Evolutionary conservation across 1,140 invertebrate genomes (phyloP), one percentile per base, ranked within the genome.

Genomic region (Drosophila bocqueti): DNA sequence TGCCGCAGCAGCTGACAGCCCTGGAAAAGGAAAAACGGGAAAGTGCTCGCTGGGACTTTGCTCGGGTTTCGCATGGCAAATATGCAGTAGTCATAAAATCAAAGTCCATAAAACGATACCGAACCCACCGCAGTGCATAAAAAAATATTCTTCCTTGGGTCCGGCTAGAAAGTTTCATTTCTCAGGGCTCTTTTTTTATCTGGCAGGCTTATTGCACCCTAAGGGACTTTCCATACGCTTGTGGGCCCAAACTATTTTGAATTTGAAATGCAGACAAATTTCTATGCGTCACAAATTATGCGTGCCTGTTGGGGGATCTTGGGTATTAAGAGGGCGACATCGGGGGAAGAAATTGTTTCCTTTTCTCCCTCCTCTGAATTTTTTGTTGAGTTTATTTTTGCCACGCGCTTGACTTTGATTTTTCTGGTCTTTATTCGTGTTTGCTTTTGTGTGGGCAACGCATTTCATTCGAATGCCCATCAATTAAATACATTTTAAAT

Each of bases 231-330:
- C 38, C 45, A 40, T 29, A 42, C 16, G 40, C 50, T 71, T 21
- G n/a, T n/a, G 36, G 36, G 16, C 18, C 42, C 63, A 31, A 87
- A 86, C 83, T 87, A 87, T 89, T 81, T 64, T 46, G 61, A 80
- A 63, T 79, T 71, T 40, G 49, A 80, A 87, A 76, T 80, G 58
- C 66, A 89, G 77, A 81, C 77, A 87, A 89, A 81, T 81, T 89
- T 71, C 38, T 81, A 78, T 87, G 73, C 68, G 76, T 72, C 75
- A 74, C 54, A 77, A 80, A 89, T 83, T 75, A 75, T 89, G 81
- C 66, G 49, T 31, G 66, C 76, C 61, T 83, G 73, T 69, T 74
- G 61, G 72, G 58, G 54, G 52, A 65, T 40, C 38, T 58, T 26
- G 15, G 43, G 42, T 40, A 31, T 38, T 38, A 42, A 73, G 60